Evolutionary conservation across 1,140 invertebrate genomes (phyloP), one percentile per base, ranked within the genome.

Genomic region (Ganaspis sp.): DNA sequence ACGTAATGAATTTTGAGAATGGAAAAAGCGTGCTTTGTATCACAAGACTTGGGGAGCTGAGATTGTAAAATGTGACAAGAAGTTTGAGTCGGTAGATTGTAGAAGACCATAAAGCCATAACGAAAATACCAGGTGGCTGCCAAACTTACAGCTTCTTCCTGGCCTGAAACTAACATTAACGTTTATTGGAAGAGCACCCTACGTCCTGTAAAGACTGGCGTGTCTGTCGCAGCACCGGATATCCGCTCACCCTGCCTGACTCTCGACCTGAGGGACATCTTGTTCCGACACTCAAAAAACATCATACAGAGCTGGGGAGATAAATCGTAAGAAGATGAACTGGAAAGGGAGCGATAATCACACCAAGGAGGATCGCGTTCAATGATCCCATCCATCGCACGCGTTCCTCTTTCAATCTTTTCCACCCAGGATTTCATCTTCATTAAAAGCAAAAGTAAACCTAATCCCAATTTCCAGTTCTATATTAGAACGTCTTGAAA

Each of bases 171-270:
- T 64, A 64, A 64, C 58, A 64, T 29, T 29, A 64, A 64, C 58
- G 58, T 64, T 64, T 64, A 64, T 64, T 64, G 58, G 58, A 64
- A 64, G 58, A 64, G 9, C 54, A 64, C 58, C 58, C 58, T 12
- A 64, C 58, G 58, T 64, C 58, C 58, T 64, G 58, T 64, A 64
- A 17, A 73, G 49, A 23, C 72, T 40, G 70, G 69, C 38, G 26
- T 70, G 26, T 54, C 58, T 38, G 26, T 26, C 72, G 37, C 70
- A 69, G 64, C 72, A 74, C 79, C 79, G 79, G 79, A 80, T 80
- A 80, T 80, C 79, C 79, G 79, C 58, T 80, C 58, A 77, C 75
- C 79, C 76, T 54, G 53, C 37, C 12, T 26, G 75, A 75, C 79
- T 78, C 77, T 76, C 76, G 78, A 82, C 73, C 49, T 74, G 75